Evolutionary conservation across 1,140 invertebrate genomes (phyloP).

Genomic region (Lycorma delicatula): DNA sequence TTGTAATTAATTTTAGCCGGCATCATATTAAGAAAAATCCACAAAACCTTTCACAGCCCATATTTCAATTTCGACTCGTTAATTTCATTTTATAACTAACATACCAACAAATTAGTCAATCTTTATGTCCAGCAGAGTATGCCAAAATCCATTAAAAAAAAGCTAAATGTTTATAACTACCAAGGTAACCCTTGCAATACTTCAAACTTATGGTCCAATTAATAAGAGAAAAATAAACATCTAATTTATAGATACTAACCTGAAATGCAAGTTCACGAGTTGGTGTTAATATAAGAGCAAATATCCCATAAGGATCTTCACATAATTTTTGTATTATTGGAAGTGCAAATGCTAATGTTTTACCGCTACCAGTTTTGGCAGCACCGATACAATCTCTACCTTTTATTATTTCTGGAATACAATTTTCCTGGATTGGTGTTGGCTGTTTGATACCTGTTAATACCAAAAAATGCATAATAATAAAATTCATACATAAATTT

Average conservation of each 20-base stretch:
- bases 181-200: no score
- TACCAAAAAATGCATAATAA: constrained; percentile 16
- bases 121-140: no score
- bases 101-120: no score
- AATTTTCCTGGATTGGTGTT: constrained; percentile 76
- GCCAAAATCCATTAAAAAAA: no score
- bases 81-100: no score
- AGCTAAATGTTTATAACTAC: no score
- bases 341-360: constrained; percentile 93
- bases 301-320: constrained; percentile 90
- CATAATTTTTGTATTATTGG: constrained; percentile 88
- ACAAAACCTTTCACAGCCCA: no score
- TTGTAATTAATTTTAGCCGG: no score
- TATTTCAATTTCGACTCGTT: no score
- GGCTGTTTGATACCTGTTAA: constrained; percentile 60
- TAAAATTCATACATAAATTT: no score
- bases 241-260: constrained; percentile 32
- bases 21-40: no score
- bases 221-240: background rate
- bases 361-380: constrained; percentile 96
- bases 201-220: no score
- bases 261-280: constrained; percentile 91
- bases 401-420: constrained; percentile 68
- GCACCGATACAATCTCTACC: constrained; percentile 89
- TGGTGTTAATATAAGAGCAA: constrained; percentile 89